Conservation (phyloP, 2,888 invertebrate genomes). For the Metallyticus violacea region DNA sequence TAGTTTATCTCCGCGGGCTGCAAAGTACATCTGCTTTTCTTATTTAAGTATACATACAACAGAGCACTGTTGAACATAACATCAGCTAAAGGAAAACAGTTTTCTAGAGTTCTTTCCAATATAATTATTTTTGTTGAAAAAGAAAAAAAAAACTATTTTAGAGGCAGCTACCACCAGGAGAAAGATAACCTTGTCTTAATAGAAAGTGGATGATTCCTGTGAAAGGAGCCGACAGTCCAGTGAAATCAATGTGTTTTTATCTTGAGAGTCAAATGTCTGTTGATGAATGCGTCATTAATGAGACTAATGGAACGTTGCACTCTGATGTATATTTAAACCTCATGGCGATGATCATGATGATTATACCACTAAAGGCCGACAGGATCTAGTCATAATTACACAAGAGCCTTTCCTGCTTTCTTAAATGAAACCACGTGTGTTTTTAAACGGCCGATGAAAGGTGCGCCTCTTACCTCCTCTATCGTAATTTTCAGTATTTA, state of each 20-base stretch:
- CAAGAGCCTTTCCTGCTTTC: too few species aligned
- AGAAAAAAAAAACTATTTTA: not conserved
- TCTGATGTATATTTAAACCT: not conserved
- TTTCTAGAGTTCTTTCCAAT: not conserved
- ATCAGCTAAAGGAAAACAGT: not conserved
- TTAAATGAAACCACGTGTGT: too few species aligned
- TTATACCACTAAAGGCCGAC: not conserved
- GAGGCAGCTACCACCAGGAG: not conserved
- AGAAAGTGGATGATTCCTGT: not conserved
- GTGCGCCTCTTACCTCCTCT: too few species aligned
- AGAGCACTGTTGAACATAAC: too few species aligned
- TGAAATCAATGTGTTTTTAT: not conserved
- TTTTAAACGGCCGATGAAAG: too few species aligned
- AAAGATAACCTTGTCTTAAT: not conserved
- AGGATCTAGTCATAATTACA: too few species aligned
- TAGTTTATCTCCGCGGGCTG: too few species aligned
- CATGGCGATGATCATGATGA: not conserved
- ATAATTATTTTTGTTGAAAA: not conserved
- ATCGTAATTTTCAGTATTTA: too few species aligned
- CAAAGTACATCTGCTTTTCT: too few species aligned
- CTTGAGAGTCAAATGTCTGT: not conserved
- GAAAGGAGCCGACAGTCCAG: not conserved
- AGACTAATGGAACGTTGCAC: not conserved
- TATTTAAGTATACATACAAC: too few species aligned
- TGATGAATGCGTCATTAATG: not conserved